phyloP scores from a whole-genome alignment of 2,888 invertebrate genomes.

The Neocrepidodera transversa region DNA sequence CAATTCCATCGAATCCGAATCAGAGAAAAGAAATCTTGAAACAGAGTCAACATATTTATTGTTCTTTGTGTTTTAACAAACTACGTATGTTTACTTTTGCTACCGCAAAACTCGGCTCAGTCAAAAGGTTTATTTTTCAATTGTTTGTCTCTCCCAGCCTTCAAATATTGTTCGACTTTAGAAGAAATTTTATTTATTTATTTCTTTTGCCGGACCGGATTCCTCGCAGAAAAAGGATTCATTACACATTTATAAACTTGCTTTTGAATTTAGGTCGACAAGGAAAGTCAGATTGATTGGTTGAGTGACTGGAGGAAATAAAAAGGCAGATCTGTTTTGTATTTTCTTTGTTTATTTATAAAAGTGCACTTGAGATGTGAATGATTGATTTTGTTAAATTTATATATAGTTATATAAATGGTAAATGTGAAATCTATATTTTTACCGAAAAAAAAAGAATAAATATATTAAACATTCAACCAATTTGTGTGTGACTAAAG shows the following conservation, averaged over 20 bases:
- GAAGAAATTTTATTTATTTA: conserved; percentile 1
- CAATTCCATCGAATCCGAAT: too few species aligned
- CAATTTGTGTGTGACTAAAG: too few species aligned
- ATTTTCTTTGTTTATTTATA: too few species aligned
- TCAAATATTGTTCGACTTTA: conserved; percentile 16
- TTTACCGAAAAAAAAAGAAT: too few species aligned
- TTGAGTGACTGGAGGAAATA: not conserved
- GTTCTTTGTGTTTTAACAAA: conserved; percentile 23
- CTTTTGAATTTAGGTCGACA: conserved; percentile 3
- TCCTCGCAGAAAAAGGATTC: not conserved
- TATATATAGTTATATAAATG: too few species aligned
- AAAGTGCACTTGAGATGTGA: too few species aligned
- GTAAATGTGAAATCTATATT: too few species aligned
- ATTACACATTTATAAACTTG: conserved; percentile 13
- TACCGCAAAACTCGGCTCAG: not conserved
- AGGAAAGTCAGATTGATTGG: conserved; percentile 1
- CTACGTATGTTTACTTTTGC: conserved; percentile 7
- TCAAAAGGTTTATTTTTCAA: conserved; percentile 14
- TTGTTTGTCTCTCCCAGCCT: conserved; percentile 3
- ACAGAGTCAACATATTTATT: conserved; percentile 18
- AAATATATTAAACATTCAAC: too few species aligned
- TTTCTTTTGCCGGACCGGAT: not conserved
- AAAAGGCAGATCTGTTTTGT: too few species aligned
- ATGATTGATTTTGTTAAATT: too few species aligned
- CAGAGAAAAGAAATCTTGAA: conserved; percentile 17